Base-by-base conservation (phyloP, 2,797 vertebrate species). In the Phalloptychus januarius region DNA sequence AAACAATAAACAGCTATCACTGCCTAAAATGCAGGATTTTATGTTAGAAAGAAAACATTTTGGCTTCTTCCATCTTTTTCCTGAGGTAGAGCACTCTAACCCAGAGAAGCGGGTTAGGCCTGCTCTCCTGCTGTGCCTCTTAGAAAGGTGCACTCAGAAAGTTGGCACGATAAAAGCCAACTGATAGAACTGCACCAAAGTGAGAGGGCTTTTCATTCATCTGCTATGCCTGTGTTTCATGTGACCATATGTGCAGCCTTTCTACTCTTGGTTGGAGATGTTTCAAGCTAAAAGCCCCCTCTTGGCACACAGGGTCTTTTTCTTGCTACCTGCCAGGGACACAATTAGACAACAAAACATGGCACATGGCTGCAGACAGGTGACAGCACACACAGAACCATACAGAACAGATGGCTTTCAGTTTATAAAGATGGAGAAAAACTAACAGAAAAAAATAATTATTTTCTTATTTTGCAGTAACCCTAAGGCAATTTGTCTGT, bases 271-370 rank as follows among this genome's bases (percentile, higher is more conserved):
- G 80, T 90, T 67, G 83, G 88, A 82, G 79, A 85, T 56, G 12
- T 40, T 42, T 76, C 77, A 84, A 85, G 85, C 80, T 77, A 50
- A 75, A 79, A 2, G 84, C 84, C 82, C 86, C 75, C 79, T 74
- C 77, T 79, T 87, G 87, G 85, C 90, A 85, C 81, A 65, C 78
- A 45, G 46, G 38, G 56, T 48, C 77, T 77, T 85, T 84, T 85
- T 71, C 82, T 83, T 76, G 75, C 84, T 75, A 77, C 78, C 83
- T 92, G 93, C 87, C 92, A 94, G 88, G 81, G 92, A 88, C 91
- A 92, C 89, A 90, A 91, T 90, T 89, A 89, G 87, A 86, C 86
- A 80, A 88, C 84, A 85, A 85, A 86, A 89, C 70, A 80, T 88
- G 88, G 83, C 80, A 85, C 79, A 84, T 76, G 80, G 85, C 88